These are phyloP conservation scores for Volucella inanis DNA, from an alignment of 2,888 invertebrate species.

Conservation along the genomic window DNA sequence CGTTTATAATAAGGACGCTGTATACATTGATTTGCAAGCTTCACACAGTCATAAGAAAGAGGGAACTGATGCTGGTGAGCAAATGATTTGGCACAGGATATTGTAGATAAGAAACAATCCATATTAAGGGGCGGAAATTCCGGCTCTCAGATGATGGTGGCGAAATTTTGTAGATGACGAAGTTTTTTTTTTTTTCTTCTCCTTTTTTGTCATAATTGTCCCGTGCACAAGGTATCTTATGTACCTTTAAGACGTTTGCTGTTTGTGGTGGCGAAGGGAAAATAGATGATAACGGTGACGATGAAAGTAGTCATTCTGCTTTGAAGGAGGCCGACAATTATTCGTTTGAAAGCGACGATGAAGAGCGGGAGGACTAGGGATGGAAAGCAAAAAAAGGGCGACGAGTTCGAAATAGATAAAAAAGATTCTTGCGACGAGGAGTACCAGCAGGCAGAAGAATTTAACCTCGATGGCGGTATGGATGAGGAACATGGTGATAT, in stretches of 20 bases:
- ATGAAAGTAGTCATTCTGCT: constrained; percentile 83
- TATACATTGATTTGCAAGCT: constrained; percentile 97
- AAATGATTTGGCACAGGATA: constrained; percentile 89
- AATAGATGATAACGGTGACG: constrained; percentile 41
- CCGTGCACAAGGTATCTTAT: too few species aligned
- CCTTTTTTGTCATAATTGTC: too few species aligned
- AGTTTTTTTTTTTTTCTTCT: too few species aligned
- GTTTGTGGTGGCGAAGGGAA: too few species aligned
- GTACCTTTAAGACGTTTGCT: too few species aligned
- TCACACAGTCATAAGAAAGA: constrained; percentile 91
- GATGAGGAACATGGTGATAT: constrained; percentile 82
- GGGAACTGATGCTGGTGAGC: constrained; percentile 86
- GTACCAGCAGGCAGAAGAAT: constrained; percentile 78
- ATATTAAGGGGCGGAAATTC: constrained; percentile 93
- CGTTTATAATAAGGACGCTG: constrained; percentile 99
- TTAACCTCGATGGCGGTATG: constrained; percentile 71
- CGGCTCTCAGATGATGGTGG: constrained; percentile 90
- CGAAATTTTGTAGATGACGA: constrained; percentile 85
- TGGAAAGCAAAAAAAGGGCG: constrained; percentile 61
- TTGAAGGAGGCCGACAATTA: constrained; percentile 76
- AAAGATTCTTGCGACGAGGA: constrained; percentile 76
- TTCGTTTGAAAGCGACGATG: constrained; percentile 79
- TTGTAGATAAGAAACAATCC: constrained; percentile 92
- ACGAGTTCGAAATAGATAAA: constrained; percentile 14
- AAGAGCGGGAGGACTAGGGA: constrained; percentile 76